Percentiles rank a stretch among this genome's conserved stretches.
Conservation (phyloP, 2,113 vertebrate genomes). For the Passer montanus region DNA sequence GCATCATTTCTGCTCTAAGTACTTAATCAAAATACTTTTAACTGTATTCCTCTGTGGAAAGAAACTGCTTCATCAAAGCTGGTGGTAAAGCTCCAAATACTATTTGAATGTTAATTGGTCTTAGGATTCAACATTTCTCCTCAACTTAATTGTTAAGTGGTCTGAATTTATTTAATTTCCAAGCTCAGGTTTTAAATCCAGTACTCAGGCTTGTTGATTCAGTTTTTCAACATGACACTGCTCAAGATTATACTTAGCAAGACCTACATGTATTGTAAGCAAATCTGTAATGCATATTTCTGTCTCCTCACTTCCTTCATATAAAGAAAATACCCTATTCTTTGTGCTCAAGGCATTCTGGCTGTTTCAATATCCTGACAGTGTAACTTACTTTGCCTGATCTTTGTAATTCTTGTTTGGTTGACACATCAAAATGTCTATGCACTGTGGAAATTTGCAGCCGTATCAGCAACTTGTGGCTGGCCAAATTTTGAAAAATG, state of each 20-base stretch:
- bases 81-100: neutral
- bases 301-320: neutral
- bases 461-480: neutral
- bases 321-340: neutral
- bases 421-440: neutral
- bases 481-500: conserved; percentile 6
- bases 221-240: neutral
- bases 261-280: neutral
- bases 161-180: neutral
- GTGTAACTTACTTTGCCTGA: neutral
- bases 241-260: neutral
- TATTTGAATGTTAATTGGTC: neutral
- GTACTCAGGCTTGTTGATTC: neutral
- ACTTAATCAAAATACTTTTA: neutral
- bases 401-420: neutral
- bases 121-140: neutral
- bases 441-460: neutral
- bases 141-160: neutral
- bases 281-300: neutral
- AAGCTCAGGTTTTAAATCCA: neutral
- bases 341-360: neutral
- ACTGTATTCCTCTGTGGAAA: neutral
- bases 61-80: neutral
- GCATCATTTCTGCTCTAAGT: neutral
- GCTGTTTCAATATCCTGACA: neutral